Evolutionary conservation across 2,113 vertebrate genomes (phyloP), one percentile per base, ranked within the genome.

Genomic region (Pseudolaguvia tuberculata): DNA sequence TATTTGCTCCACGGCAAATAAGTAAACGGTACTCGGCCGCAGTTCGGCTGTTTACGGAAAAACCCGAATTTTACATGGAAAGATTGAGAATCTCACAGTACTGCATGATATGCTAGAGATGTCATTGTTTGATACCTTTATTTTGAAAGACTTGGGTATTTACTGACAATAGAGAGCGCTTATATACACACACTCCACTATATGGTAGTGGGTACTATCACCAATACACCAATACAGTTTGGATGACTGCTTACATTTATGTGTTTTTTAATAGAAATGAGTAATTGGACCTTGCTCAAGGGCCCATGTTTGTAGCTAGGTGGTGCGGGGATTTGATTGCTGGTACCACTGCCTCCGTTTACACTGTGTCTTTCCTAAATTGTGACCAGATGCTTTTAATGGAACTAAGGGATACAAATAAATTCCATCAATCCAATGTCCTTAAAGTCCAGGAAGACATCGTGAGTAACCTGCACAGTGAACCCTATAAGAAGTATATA

Each of bases 21-120:
- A 70, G 74, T 78, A 78, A 70, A 53, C 78, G 79, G 39, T 70
- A 68, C 76, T 76, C 70, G 72, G 70, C 75, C 62, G 67, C 75
- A 56, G 66, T 72, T 79, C 55, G 69, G 83, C 25, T 80, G 6
- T 25, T 23, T 74, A 58, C 79, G 82, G 71, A 67, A 82, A 81
- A 53, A n/a, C 23, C n/a, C 69, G 69, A 71, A 18, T 5, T 31
- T 4, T 45, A 71, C 50, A 80, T 78, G 81, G 78, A 72, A 80
- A 63, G 20, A 55, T 78, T 78, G 72, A 39, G 74, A 56, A 23
- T 25, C 63, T 2, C n/a, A 8, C 50, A 31, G 42, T 58, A 27
- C 65, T 25, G 17, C 48, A 17, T 69, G 66, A 15, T 52, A 15
- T 9, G 35, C 11, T 20, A 20, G 20, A 61, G 4, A 14, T 11